These are phyloP conservation scores for Nymphicus hollandicus DNA, from an alignment of 2,113 vertebrate species.

Conservation along the genomic window DNA sequence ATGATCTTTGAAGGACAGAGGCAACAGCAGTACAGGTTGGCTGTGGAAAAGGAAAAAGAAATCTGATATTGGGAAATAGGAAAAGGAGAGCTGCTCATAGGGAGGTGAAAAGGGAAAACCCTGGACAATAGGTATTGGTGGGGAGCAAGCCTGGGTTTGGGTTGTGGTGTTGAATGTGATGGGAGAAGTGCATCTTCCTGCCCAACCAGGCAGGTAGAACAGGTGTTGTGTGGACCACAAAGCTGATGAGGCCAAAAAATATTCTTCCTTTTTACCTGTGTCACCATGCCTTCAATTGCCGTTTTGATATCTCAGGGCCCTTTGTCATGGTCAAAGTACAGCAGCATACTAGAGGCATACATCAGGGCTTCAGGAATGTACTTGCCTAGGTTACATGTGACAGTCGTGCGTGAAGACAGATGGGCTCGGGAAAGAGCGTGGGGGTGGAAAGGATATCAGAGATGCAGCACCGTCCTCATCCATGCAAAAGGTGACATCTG, in stretches of 20 bases:
- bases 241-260: background rate
- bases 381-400: background rate
- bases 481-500: background rate
- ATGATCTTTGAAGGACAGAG: background rate
- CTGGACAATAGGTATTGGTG: accelerated
- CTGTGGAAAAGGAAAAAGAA: background rate
- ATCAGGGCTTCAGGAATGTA: background rate
- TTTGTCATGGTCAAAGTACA: background rate
- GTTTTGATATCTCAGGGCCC: background rate
- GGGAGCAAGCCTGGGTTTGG: background rate
- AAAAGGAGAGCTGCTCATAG: background rate
- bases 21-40: background rate
- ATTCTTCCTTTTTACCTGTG: background rate
- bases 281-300: background rate
- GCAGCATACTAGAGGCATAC: accelerated
- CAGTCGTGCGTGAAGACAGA: background rate
- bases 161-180: background rate
- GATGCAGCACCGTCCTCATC: background rate
- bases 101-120: background rate
- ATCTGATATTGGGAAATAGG: background rate
- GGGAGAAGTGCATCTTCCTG: background rate
- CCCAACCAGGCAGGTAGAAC: background rate
- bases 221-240: background rate
- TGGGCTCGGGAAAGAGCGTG: accelerated
- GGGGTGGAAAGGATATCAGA: background rate